phyloP scores from a whole-genome alignment of 1,140 invertebrate species.

The Chymomyza costata region DNA sequence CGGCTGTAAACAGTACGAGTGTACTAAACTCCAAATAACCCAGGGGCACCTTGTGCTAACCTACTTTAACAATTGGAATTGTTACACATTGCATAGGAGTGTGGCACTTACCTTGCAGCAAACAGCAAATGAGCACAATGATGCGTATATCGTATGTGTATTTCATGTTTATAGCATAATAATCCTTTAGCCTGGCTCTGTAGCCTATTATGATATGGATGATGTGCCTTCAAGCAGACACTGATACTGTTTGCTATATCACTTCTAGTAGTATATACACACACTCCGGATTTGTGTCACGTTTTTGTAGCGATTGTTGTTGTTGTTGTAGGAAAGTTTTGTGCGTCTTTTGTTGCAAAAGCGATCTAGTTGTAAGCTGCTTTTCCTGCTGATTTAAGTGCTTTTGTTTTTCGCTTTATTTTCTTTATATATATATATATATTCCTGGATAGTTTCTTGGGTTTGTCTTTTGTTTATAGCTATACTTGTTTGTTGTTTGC shows the following conservation, averaged over 20 bases:
- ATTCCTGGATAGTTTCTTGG: conserved; percentile 31
- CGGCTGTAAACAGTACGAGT: conserved; percentile 30
- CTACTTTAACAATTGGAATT: conserved; percentile 15
- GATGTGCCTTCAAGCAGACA: conserved; percentile 11
- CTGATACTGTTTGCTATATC: conserved; percentile 22
- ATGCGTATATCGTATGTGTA: conserved; percentile 63
- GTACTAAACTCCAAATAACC: neutral
- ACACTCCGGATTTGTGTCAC: conserved; percentile 7
- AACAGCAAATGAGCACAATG: conserved; percentile 66
- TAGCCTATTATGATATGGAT: conserved; percentile 20
- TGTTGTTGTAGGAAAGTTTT: neutral
- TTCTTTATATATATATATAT: too few relatives aligned
- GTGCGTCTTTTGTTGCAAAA: neutral
- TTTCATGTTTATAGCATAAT: conserved; percentile 73
- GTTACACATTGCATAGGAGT: conserved; percentile 1
- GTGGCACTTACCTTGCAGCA: conserved; percentile 68
- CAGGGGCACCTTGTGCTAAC: neutral
- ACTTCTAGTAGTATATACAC: too few relatives aligned
- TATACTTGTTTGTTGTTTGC: conserved; percentile 43
- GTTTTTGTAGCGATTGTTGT: conserved; percentile 15
- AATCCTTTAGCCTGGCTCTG: conserved; percentile 38
- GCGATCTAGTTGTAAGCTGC: neutral
- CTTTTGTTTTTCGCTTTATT: conserved; percentile 25
- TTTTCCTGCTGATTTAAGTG: conserved; percentile 51
- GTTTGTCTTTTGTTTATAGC: conserved; percentile 44